Evolutionary conservation across 2,113 vertebrate species (phyloP).

Genomic region (Cranoglanis bouderius): DNA sequence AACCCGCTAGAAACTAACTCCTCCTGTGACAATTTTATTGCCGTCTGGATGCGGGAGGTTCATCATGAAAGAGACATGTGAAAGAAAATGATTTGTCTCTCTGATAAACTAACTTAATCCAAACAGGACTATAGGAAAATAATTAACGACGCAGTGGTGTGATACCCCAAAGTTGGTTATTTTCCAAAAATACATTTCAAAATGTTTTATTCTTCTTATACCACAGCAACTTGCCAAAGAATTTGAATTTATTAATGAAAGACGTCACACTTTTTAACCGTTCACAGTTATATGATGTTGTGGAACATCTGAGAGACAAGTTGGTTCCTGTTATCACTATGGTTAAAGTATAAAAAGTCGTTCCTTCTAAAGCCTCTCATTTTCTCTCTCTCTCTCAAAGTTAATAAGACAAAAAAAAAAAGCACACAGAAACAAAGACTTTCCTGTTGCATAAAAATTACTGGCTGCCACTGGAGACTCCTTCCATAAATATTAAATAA

Average conservation of each 20-base stretch:
- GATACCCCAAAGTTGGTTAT: neutral
- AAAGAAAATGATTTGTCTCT: neutral
- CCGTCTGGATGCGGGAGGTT: neutral
- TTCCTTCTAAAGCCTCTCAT: neutral
- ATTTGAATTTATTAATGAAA: neutral
- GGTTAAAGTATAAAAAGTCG: neutral
- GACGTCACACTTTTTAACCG: neutral
- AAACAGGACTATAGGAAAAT: neutral
- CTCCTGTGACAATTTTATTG: neutral
- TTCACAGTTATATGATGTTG: neutral
- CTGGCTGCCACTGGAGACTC: neutral
- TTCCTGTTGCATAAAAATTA: neutral
- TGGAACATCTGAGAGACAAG: neutral
- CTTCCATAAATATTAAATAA: neutral
- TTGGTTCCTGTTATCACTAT: neutral
- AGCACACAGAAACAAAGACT: neutral
- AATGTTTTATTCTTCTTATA: neutral
- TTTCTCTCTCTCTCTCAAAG: neutral
- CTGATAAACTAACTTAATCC: neutral
- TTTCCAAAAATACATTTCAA: neutral
- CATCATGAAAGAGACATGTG: neutral
- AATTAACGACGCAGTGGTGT: neutral
- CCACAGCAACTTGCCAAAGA: neutral
- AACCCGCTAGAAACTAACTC: too few species aligned
- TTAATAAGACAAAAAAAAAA: neutral